These are phyloP conservation scores for Eurypyga helias DNA, from an alignment of 2,113 vertebrate genomes.

Conservation along the genomic window DNA sequence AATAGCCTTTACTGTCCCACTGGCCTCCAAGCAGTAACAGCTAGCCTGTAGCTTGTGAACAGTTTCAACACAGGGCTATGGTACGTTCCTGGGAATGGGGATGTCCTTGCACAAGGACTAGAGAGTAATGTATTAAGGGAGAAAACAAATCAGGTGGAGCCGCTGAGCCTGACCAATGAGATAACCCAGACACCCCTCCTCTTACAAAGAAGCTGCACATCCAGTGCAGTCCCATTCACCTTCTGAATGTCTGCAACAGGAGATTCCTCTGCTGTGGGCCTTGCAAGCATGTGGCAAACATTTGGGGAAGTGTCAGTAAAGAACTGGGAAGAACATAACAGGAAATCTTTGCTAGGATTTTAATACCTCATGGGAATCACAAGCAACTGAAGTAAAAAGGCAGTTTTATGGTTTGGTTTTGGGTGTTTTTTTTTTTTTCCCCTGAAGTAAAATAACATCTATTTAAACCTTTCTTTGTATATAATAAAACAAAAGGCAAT, in stretches of 20 bases:
- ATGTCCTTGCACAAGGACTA: neutral
- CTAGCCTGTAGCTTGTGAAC: neutral
- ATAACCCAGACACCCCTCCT: neutral
- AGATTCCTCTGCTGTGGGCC: neutral
- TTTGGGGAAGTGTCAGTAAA: neutral
- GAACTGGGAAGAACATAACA: neutral
- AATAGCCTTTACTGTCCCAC: neutral
- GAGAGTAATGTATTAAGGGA: neutral
- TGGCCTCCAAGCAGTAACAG: neutral
- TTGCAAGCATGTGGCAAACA: neutral
- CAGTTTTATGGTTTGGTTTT: neutral
- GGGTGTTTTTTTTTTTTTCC: accelerated
- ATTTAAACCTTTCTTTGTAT: neutral
- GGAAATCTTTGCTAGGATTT: neutral
- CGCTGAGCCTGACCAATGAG: neutral
- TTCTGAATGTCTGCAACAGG: neutral
- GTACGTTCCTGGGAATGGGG: neutral
- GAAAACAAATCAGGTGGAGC: neutral
- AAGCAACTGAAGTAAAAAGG: neutral
- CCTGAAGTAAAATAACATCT: neutral
- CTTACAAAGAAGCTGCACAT: neutral
- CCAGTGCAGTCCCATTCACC: neutral
- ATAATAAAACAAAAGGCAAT: neutral
- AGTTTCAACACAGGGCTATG: neutral
- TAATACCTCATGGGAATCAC: neutral